Evolutionary conservation across 2,113 vertebrate species (phyloP).

Genomic region (Arizona elegans): DNA sequence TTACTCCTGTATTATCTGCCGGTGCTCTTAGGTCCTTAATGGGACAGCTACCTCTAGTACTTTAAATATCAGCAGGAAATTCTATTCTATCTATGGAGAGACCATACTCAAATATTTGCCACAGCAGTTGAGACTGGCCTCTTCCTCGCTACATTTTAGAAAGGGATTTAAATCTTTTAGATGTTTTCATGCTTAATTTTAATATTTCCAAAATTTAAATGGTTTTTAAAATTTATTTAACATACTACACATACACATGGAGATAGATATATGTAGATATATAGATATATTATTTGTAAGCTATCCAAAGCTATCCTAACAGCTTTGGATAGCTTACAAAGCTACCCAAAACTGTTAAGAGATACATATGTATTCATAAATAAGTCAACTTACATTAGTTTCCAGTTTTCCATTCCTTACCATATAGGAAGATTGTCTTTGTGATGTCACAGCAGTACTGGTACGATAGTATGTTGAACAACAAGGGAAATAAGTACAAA

Average conservation of each 20-base stretch:
- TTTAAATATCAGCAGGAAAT: not conserved
- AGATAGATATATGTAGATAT: not conserved
- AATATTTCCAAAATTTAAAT: not conserved
- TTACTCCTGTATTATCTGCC: not conserved
- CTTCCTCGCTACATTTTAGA: not conserved
- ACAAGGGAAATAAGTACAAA: not conserved
- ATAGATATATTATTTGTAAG: not conserved
- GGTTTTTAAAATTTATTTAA: not conserved
- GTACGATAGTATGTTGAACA: no score
- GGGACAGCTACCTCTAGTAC: not conserved
- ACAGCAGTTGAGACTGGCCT: not conserved
- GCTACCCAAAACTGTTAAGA: not conserved
- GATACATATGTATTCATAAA: not conserved
- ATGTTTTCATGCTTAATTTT: not conserved
- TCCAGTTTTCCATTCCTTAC: not conserved
- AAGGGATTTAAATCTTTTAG: not conserved
- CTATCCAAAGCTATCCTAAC: not conserved
- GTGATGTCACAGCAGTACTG: not conserved
- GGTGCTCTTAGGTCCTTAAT: not conserved
- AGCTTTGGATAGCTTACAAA: not conserved
- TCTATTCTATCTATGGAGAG: not conserved
- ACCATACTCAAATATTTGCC: not conserved
- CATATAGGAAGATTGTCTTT: not conserved
- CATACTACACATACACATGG: not conserved
- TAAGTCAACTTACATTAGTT: not conserved